These are phyloP conservation scores for Enteromius viviparus DNA, from an alignment of 2,797 vertebrate species.

Conservation along the genomic window DNA sequence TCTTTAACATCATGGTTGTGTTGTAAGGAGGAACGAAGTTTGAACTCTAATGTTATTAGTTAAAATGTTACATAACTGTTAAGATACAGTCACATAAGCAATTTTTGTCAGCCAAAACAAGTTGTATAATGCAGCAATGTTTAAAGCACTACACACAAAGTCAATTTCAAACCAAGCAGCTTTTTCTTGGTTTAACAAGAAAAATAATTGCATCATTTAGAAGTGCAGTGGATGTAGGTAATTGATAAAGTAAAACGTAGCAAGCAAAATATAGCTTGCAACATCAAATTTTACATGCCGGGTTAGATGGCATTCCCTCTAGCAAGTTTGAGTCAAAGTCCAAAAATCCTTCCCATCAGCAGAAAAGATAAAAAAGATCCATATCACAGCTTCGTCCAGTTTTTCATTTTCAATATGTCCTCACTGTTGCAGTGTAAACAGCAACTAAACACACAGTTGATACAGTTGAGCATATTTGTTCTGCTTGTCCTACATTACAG, in stretches of 20 bases:
- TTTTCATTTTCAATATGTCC: background rate
- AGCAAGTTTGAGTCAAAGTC: background rate
- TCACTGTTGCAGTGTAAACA: constrained; percentile 13
- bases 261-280: background rate
- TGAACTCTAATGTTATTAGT: background rate
- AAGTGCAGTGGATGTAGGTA: background rate
- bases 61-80: background rate
- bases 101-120: background rate
- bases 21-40: background rate
- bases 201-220: background rate
- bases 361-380: constrained; percentile 3
- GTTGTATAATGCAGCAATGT: background rate
- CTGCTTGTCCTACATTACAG: constrained; percentile 23
- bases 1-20: background rate
- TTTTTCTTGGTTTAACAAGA: background rate
- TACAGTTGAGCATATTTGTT: constrained; percentile 7
- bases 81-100: background rate
- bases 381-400: background rate
- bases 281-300: background rate
- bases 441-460: background rate
- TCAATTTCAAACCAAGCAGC: no score
- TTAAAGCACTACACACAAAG: background rate
- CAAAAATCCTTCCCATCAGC: background rate
- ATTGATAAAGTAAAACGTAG: background rate
- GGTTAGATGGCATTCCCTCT: background rate